Conservation (phyloP, 1,140 invertebrate genomes). For the Gerris buenoi region DNA sequence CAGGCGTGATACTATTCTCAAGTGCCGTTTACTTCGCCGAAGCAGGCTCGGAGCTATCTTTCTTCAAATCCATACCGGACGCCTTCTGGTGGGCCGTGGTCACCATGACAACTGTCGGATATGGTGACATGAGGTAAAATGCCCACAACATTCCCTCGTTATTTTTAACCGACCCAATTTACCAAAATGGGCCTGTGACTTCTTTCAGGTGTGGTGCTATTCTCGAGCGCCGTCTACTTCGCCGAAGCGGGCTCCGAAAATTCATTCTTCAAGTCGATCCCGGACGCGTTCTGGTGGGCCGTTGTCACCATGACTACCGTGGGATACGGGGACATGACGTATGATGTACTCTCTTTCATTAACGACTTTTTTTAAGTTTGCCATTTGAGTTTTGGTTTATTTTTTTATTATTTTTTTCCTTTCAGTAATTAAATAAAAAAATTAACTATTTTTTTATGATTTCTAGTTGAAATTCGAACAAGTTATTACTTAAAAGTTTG, state of each 20-base stretch:
- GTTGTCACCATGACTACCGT: conserved; percentile 90
- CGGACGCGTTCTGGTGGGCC: conserved; percentile 93
- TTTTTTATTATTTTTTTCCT: conserved; percentile 10
- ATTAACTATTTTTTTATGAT: not conserved
- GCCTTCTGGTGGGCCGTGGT: conserved; percentile 99
- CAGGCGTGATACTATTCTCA: conserved; percentile 98
- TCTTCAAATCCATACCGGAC: conserved; percentile 97
- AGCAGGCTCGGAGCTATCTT: conserved; percentile 89
- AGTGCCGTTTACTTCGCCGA: conserved; percentile 98
- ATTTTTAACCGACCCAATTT: not conserved
- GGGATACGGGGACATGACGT: conserved; percentile 99
- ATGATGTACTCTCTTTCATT: conserved; percentile 58
- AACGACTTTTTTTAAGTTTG: conserved; percentile 36
- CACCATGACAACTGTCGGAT: conserved; percentile 96
- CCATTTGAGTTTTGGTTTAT: conserved; percentile 3
- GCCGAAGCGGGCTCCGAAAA: conserved; percentile 90
- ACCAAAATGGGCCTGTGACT: conserved; percentile 1
- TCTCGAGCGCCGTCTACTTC: conserved; percentile 96
- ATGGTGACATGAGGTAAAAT: conserved; percentile 89
- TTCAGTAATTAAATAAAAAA: not conserved
- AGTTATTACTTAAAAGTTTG: no score
- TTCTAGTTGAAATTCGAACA: not conserved
- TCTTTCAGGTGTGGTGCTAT: conserved; percentile 87
- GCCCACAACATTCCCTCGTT: conserved; percentile 30
- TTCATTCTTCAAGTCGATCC: conserved; percentile 95